A percentile compares a stretch with the other conserved stretches of the same genome.
These are phyloP conservation scores for Neuroterus valhalla DNA, from an alignment of 1,140 invertebrate species.

Conservation along the genomic window DNA sequence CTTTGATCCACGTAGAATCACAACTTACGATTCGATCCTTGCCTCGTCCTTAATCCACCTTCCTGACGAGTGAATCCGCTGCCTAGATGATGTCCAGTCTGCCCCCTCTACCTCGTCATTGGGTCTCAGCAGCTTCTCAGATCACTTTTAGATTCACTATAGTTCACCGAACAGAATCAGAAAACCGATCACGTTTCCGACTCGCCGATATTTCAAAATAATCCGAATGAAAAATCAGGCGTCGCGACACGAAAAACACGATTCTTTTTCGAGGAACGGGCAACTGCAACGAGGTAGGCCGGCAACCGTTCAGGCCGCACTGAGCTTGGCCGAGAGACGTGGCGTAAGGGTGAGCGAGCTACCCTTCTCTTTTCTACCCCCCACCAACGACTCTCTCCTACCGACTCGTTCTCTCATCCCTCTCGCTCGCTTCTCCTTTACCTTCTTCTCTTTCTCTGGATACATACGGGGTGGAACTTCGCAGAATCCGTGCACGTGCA, in stretches of 20 bases:
- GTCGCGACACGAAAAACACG: slow-evolving; percentile 20
- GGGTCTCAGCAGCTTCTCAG: slow-evolving; percentile 9
- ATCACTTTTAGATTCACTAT: neutral
- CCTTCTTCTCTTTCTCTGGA: slow-evolving; percentile 6
- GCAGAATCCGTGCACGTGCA: slow-evolving; percentile 24
- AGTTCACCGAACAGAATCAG: neutral
- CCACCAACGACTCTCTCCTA: slow-evolving; percentile 35
- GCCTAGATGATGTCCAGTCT: slow-evolving; percentile 12
- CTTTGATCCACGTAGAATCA: neutral
- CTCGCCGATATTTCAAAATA: neutral
- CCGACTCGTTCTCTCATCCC: slow-evolving; percentile 40
- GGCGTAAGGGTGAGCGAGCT: slow-evolving; percentile 65
- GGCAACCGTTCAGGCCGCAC: slow-evolving; percentile 73
- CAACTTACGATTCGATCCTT: slow-evolving; percentile 15
- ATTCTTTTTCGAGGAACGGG: slow-evolving; percentile 37
- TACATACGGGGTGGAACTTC: slow-evolving; percentile 16
- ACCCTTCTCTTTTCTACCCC: slow-evolving; percentile 52
- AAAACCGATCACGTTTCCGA: neutral
- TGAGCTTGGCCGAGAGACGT: slow-evolving; percentile 60
- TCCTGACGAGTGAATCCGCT: slow-evolving; percentile 3
- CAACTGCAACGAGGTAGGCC: slow-evolving; percentile 65
- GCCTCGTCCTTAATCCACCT: slow-evolving; percentile 23
- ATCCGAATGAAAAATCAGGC: slow-evolving; percentile 9
- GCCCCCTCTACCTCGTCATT: slow-evolving; percentile 8
- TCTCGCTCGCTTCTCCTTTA: neutral